Base-by-base conservation (phyloP, 2,113 vertebrate species). In the Tetrax tetrax region DNA sequence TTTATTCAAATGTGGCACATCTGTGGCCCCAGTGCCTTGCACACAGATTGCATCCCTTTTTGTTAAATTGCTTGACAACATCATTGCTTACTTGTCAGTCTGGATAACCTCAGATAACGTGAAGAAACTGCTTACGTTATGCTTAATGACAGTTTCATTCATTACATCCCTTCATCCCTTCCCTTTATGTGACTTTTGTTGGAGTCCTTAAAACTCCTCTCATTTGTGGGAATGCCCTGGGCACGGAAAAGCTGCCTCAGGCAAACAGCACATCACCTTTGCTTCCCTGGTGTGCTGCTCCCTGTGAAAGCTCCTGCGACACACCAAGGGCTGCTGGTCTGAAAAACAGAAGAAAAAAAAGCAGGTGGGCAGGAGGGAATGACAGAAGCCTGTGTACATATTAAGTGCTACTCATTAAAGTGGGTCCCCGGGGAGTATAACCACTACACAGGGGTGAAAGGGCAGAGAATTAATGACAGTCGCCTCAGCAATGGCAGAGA, bases 121-220 rank as follows among this genome's bases (percentile, higher is more conserved):
- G 61, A 96, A 93, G 81, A 94, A 97, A 91, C 77, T 87, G 50
- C 91, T 96, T 94, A 41, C 4, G 2, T 96, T 96, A 89, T 29
- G 54, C 63, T 83, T 96, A 94, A 95, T 90, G 94, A 87, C 89
- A 96, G 76, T 77, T 97, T 97, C 74, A 89, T 96, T 96, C 91
- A 95, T 91, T 95, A 83, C 47, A 7, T 50, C 68, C 65, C 83
- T 87, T 96, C 78, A 91, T 68, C 33, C 9, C 87, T 97, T 92
- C 85, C 75, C 78, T 95, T 93, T 93, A 83, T 89, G 65, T 89
- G 63, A 92, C 83, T 89, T 97, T 80, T 95, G 37, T 85, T 83
- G 54, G 61, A 72, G 57, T 81, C 89, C 35, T 96, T 96, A 89
- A 88, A 89, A 83, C 33, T 89, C 65, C 59, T 95, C 61, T 95